Conservation (phyloP, 2,888 invertebrate genomes). For the Rotaria socialis region DNA sequence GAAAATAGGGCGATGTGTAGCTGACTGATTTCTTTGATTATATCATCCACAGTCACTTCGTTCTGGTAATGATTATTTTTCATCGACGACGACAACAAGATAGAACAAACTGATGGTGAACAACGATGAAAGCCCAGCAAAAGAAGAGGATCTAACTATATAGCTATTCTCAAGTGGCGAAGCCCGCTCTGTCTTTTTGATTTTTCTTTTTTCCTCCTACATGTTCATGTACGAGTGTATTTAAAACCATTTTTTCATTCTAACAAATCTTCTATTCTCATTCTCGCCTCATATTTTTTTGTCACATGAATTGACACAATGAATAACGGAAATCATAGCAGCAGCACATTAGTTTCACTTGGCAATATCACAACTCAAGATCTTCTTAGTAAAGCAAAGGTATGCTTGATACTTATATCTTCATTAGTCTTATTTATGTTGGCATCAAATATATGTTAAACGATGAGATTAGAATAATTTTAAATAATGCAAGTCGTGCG, state of each 20-base stretch:
- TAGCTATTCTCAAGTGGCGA: conserved; percentile 7
- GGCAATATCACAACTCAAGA: not conserved
- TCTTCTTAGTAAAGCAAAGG: conserved; percentile 21
- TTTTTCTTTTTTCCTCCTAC: not conserved
- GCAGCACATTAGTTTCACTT: conserved; percentile 15
- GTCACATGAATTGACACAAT: conserved; percentile 27
- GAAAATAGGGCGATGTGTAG: not conserved
- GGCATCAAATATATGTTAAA: not conserved
- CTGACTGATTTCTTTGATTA: not conserved
- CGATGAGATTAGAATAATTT: not conserved
- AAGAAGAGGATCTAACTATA: conserved; percentile 4
- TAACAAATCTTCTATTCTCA: not conserved
- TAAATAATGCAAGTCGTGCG: not conserved
- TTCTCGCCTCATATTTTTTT: not conserved
- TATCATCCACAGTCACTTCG: not conserved
- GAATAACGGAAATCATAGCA: not conserved
- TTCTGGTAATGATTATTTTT: not conserved
- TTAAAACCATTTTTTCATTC: not conserved
- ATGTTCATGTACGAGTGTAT: not conserved
- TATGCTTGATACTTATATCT: not conserved
- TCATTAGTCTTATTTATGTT: not conserved
- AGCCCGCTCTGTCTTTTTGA: conserved; percentile 6
- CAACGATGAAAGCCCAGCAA: not conserved
- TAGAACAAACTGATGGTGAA: not conserved
- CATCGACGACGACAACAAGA: conserved; percentile 6